A percentile compares a stretch with the other conserved stretches of the same genome.
Evolutionary conservation across 2,113 vertebrate species (phyloP).

Genomic region (rabbit (Oryctolagus cuniculus)): DNA sequence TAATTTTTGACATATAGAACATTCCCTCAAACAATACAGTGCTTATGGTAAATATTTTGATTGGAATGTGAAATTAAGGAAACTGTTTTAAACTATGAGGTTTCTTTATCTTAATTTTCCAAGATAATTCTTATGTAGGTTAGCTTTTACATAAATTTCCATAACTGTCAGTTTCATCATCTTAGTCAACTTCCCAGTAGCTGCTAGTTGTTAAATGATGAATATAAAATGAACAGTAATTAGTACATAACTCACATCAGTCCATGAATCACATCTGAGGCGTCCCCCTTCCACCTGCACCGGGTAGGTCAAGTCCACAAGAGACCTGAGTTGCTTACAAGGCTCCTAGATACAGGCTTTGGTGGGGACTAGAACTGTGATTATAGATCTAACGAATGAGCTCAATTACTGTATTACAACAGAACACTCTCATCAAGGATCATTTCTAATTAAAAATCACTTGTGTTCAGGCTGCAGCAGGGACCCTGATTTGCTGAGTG

Average conservation of each 20-base stretch:
- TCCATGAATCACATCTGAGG: conserved; percentile 32
- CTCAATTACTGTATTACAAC: conserved; percentile 51
- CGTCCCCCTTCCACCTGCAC: background rate
- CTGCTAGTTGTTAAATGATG: background rate
- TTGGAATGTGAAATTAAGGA: conserved; percentile 34
- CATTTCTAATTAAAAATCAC: background rate
- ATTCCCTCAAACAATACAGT: background rate
- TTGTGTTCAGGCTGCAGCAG: background rate
- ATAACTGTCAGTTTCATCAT: conserved; percentile 29
- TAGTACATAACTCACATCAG: conserved; percentile 29
- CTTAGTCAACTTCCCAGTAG: conserved; percentile 50
- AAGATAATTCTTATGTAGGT: conserved; percentile 6
- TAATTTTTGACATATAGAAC: conserved; percentile 28
- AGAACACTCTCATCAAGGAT: conserved; percentile 64
- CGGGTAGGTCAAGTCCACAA: conserved; percentile 7
- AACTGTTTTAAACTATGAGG: conserved; percentile 35
- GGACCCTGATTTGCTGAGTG: conserved; percentile 1
- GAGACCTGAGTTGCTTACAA: background rate
- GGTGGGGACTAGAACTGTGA: conserved; percentile 24
- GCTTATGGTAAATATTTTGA: background rate
- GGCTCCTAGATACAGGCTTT: background rate
- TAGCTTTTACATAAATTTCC: conserved; percentile 59
- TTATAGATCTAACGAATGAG: conserved; percentile 46
- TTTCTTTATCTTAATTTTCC: conserved; percentile 28
- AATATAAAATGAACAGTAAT: conserved; percentile 30